Conservation (phyloP, 2,113 vertebrate genomes). For the Stomatorhinus ivindoensis region DNA sequence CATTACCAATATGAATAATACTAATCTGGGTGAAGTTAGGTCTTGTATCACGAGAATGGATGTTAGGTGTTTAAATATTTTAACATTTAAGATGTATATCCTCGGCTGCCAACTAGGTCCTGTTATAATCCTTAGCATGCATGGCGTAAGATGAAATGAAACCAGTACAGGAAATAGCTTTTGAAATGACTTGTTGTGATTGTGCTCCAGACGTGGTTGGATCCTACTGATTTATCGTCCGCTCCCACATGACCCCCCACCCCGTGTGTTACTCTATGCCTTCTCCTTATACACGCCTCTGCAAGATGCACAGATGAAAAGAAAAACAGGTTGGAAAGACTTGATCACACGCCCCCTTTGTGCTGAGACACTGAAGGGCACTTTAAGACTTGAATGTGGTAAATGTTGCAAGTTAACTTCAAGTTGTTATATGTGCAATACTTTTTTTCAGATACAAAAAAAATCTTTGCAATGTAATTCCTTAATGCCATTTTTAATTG, state of each 20-base stretch:
- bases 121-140: constrained; percentile 89
- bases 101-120: constrained; percentile 60
- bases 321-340: constrained; percentile 82
- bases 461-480: constrained; percentile 91
- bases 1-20: constrained; percentile 59
- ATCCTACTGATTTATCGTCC: constrained; percentile 74
- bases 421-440: constrained; percentile 99
- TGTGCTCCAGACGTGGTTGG: constrained; percentile 83
- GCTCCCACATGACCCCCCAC: constrained; percentile 36
- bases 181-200: constrained; percentile 89
- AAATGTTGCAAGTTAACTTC: constrained; percentile 99
- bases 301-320: constrained; percentile 86
- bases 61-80: constrained; percentile 85
- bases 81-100: constrained; percentile 55
- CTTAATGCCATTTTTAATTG: constrained; percentile 85
- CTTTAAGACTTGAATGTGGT: constrained; percentile 99
- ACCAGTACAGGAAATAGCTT: constrained; percentile 72
- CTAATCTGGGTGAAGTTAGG: constrained; percentile 91
- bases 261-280: constrained; percentile 82
- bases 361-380: constrained; percentile 97
- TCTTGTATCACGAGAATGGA: constrained; percentile 86
- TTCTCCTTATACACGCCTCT: constrained; percentile 96
- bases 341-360: constrained; percentile 89
- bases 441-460: constrained; percentile 77
- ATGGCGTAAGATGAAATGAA: constrained; percentile 84